phyloP scores from a whole-genome alignment of 1,140 invertebrate species.

The Cataglyphis hispanica region DNA sequence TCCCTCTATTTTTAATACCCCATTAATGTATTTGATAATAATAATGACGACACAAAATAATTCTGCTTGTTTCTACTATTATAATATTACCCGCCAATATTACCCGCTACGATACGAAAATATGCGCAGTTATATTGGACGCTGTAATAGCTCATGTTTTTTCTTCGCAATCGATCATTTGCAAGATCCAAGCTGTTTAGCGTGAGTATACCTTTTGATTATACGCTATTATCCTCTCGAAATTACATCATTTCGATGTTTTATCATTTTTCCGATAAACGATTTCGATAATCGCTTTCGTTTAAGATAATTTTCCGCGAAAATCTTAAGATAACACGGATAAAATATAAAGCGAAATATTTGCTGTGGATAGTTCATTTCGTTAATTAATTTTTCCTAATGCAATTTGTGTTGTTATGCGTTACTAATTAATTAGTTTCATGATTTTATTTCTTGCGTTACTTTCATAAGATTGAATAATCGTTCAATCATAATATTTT shows the following conservation, averaged over 20 bases:
- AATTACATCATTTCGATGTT: background rate
- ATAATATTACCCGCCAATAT: no score
- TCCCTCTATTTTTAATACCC: slow-evolving; percentile 74
- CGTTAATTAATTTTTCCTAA: no score
- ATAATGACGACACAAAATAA: slow-evolving; percentile 68
- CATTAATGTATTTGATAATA: slow-evolving; percentile 74
- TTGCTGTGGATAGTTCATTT: background rate
- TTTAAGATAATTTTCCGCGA: slow-evolving; percentile 2
- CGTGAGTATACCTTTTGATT: slow-evolving; percentile 48
- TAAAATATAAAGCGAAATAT: background rate
- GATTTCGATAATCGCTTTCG: slow-evolving; percentile 38
- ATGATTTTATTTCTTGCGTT: background rate
- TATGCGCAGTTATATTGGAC: background rate
- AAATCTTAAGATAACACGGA: background rate
- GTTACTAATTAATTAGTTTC: background rate
- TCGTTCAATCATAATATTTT: background rate
- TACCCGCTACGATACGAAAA: slow-evolving; percentile 54
- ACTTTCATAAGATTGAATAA: background rate
- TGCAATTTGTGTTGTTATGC: background rate
- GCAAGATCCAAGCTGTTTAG: slow-evolving; percentile 11
- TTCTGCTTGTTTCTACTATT: slow-evolving; percentile 62
- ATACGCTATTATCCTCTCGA: slow-evolving; percentile 32
- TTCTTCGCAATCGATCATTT: background rate
- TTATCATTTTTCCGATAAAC: slow-evolving; percentile 9
- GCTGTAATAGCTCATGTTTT: background rate